Percentiles rank a stretch among this genome's conserved stretches.
phyloP scores from a whole-genome alignment of 1,140 invertebrate genomes.

The Pseudachorutes palmiensis region DNA sequence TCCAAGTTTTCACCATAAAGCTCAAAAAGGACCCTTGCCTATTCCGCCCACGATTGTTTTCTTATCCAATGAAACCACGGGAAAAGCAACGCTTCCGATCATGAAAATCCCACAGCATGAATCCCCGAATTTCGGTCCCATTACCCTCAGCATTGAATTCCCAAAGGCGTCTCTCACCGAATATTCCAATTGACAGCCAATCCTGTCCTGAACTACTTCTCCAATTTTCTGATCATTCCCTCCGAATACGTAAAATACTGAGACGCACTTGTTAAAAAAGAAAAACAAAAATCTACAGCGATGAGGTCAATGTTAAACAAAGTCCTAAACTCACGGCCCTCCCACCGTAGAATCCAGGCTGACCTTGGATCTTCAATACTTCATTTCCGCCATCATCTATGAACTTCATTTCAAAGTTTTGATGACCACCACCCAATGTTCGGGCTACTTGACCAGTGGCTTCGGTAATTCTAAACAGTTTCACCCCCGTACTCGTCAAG shows the following conservation, averaged over 20 bases:
- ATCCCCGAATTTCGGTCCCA: slow-evolving; percentile 9
- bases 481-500: background rate
- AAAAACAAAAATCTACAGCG: background rate
- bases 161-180: slow-evolving; percentile 10
- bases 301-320: background rate
- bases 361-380: slow-evolving; percentile 3
- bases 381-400: slow-evolving; percentile 1
- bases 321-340: background rate
- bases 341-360: slow-evolving; percentile 15
- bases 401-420: slow-evolving; percentile 19
- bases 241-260: background rate
- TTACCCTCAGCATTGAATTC: slow-evolving; percentile 5
- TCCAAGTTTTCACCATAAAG: background rate
- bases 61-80: slow-evolving; percentile 8
- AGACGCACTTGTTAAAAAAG: background rate
- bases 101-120: slow-evolving; percentile 9
- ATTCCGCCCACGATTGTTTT: slow-evolving; percentile 15
- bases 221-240: slow-evolving; percentile 10
- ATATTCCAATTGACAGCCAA: slow-evolving; percentile 8
- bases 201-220: slow-evolving; percentile 7
- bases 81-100: slow-evolving; percentile 14
- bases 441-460: slow-evolving; percentile 2
- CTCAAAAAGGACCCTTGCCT: background rate
- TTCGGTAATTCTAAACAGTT: slow-evolving; percentile 6
- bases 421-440: slow-evolving; percentile 7